These are phyloP conservation scores for Salarias fasciatus DNA, from an alignment of 2,797 vertebrate genomes.

Conservation along the genomic window DNA sequence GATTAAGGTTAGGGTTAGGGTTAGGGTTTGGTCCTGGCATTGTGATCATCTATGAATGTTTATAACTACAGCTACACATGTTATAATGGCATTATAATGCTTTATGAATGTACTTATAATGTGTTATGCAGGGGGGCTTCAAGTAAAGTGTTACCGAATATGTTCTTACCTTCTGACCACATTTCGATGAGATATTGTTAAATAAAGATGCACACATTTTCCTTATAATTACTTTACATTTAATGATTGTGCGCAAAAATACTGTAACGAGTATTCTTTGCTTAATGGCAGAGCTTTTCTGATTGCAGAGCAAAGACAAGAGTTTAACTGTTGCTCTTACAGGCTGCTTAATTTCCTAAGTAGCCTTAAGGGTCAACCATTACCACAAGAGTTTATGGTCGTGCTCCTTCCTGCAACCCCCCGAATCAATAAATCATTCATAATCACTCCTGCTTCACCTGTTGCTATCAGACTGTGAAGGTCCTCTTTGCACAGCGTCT, in stretches of 20 bases:
- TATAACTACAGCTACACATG: too few species aligned
- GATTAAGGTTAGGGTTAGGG: too few species aligned
- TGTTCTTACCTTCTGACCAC: neutral
- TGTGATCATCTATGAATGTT: too few species aligned
- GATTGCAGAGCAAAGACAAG: conserved; percentile 48
- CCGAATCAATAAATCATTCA: conserved; percentile 55
- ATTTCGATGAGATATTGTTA: neutral
- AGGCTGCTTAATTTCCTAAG: conserved; percentile 50
- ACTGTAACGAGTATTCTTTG: neutral
- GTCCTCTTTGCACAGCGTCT: conserved; percentile 17
- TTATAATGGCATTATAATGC: too few species aligned
- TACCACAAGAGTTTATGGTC: conserved; percentile 36
- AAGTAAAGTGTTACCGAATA: too few species aligned
- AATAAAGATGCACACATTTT: neutral
- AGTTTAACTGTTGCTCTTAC: conserved; percentile 41
- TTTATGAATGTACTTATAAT: too few species aligned
- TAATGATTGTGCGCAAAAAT: neutral
- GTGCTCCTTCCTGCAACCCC: conserved; percentile 32
- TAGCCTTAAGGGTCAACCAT: conserved; percentile 44
- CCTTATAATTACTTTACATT: neutral
- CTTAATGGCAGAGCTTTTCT: conserved; percentile 23
- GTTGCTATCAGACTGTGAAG: conserved; percentile 11
- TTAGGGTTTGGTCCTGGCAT: too few species aligned
- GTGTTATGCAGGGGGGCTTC: too few species aligned
- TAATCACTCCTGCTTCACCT: conserved; percentile 39